Evolutionary conservation across 2,888 invertebrate species (phyloP).

Genomic region (Ametastegia equiseti): DNA sequence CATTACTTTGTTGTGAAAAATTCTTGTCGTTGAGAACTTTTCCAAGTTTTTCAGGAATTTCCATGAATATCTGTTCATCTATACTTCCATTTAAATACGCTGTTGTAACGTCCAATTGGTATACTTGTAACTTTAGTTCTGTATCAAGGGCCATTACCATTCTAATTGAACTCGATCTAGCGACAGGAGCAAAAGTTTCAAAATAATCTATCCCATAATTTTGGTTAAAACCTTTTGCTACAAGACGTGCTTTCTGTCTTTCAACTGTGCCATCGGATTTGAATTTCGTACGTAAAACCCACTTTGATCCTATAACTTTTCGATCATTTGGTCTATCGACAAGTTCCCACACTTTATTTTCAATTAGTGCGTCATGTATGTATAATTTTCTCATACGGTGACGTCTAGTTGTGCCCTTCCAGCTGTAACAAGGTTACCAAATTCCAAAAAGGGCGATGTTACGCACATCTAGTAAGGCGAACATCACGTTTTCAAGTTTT

Average conservation of each 20-base stretch:
- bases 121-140: not conserved
- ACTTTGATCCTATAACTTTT: conserved; percentile 54
- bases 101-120: not conserved
- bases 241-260: conserved; percentile 60
- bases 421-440: too few species aligned
- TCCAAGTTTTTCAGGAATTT: not conserved
- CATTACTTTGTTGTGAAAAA: not conserved
- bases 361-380: conserved; percentile 34
- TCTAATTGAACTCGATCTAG: not conserved
- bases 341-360: conserved; percentile 49
- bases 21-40: not conserved
- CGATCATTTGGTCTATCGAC: conserved; percentile 38
- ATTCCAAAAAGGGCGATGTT: too few species aligned
- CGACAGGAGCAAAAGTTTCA: conserved; percentile 52
- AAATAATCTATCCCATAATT: conserved; percentile 60
- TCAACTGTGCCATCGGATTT: conserved; percentile 55
- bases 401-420: too few species aligned
- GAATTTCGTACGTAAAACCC: conserved; percentile 57
- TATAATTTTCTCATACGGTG: conserved; percentile 47
- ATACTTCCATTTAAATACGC: not conserved
- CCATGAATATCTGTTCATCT: not conserved
- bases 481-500: too few species aligned
- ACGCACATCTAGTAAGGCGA: too few species aligned
- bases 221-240: conserved; percentile 62
- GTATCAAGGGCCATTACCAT: not conserved